Conservation (phyloP, 2,888 invertebrate genomes). For the Scaptomyza cyrtandrae region DNA sequence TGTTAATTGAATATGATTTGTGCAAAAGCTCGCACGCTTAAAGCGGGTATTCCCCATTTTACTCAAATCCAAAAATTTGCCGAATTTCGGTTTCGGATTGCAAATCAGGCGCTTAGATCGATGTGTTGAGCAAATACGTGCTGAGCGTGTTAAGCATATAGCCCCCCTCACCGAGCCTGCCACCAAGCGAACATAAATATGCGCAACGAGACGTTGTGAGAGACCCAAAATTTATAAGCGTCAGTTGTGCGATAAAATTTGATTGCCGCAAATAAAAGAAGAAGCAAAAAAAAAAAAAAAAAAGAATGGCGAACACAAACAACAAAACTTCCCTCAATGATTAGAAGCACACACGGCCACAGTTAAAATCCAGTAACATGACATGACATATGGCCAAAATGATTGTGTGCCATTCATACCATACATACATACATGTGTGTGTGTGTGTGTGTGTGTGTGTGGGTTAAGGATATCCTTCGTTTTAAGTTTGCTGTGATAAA, state of each 20-base stretch:
- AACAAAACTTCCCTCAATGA: constrained; percentile 14
- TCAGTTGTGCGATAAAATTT: constrained; percentile 77
- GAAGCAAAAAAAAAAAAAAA: neutral
- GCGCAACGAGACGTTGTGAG: constrained; percentile 57
- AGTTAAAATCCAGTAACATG: constrained; percentile 27
- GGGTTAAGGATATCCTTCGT: constrained; percentile 18
- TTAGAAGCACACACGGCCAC: constrained; percentile 1
- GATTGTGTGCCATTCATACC: constrained; percentile 31
- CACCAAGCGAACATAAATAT: constrained; percentile 58
- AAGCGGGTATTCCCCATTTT: neutral
- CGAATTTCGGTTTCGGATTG: constrained; percentile 14
- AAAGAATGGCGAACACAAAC: constrained; percentile 2
- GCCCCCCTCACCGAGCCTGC: neutral
- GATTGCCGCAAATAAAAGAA: constrained; percentile 73
- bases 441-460: neutral
- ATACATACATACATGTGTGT: too few species aligned
- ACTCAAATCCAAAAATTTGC: constrained; percentile 5
- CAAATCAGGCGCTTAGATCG: constrained; percentile 29
- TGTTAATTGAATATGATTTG: constrained; percentile 55
- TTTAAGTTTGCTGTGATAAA: constrained; percentile 21
- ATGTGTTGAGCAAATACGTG: constrained; percentile 73
- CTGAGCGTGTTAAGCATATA: constrained; percentile 31
- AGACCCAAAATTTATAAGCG: constrained; percentile 76
- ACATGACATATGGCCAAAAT: constrained; percentile 59
- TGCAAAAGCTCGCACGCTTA: constrained; percentile 19